A percentile compares a stretch with the other conserved stretches of the same genome.
phyloP scores from a whole-genome alignment of 2,113 vertebrate genomes.

The Ceyx margarethae region DNA sequence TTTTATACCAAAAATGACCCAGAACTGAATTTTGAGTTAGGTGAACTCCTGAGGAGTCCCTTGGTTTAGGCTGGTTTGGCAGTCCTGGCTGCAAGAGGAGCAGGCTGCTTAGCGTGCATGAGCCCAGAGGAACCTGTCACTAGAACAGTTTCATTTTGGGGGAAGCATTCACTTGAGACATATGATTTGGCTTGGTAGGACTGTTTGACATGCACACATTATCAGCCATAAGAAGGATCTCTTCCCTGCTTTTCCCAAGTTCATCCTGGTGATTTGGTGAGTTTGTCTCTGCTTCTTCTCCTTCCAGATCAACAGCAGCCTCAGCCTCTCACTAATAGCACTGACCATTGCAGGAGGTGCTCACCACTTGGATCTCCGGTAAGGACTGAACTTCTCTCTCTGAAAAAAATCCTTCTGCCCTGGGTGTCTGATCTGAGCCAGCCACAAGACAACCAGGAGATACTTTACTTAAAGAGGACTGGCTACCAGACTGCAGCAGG shows the following conservation, averaged over 20 bases:
- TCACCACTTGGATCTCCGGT: slow-evolving; percentile 93
- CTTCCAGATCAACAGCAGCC: slow-evolving; percentile 78
- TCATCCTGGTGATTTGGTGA: background rate
- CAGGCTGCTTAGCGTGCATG: background rate
- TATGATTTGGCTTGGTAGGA: background rate
- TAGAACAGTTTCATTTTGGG: background rate
- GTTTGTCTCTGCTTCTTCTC: background rate
- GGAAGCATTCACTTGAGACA: background rate
- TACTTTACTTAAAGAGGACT: background rate
- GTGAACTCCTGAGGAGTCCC: background rate
- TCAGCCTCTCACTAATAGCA: slow-evolving; percentile 81
- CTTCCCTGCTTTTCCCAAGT: background rate
- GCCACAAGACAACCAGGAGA: background rate
- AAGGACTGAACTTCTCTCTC: background rate
- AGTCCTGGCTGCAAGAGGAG: background rate
- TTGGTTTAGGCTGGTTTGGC: background rate
- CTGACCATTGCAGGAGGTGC: slow-evolving; percentile 83
- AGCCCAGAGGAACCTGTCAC: background rate
- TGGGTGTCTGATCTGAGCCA: background rate
- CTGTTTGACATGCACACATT: background rate
- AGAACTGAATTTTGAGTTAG: background rate
- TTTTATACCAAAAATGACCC: background rate
- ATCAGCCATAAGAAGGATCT: background rate
- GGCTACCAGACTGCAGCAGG: background rate
- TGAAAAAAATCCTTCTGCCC: background rate